Base-by-base conservation (phyloP, 2,113 vertebrate genomes). In the Sakesphorus luctuosus region DNA sequence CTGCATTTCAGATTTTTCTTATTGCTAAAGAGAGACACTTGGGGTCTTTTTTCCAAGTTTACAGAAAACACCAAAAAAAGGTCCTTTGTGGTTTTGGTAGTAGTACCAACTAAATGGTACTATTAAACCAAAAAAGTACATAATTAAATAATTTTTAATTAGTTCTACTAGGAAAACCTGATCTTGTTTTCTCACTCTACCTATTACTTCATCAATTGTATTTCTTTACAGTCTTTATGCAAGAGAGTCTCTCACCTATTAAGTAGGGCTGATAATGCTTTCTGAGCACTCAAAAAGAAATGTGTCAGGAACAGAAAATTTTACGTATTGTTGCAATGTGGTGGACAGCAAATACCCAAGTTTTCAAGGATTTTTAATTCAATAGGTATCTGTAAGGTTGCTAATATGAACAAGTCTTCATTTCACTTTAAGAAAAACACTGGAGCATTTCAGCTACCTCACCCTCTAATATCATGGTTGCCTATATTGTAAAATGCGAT, bases 381-480 rank as follows among this genome's bases (percentile, higher is more conserved):
- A 49, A 58, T 16, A 35, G 4, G 18, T 28, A 18, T 5, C 2
- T 25, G 3, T 28, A 23, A 87, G 3, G 1, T 52, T 52, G 7
- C 50, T n/a, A 65, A 35, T n/a, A 65, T 15, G 9, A 38, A 7
- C 13, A 74, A 79, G 3, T 19, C 12, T 21, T 36, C 6, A 20
- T 62, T 88, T 23, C 9, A 73, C 1, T 16, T 61, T 43, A 44
- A 69, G 13, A 7, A 61, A 69, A 76, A 11, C 7, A 11, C 3
- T 33, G 2, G 20, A 46, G 5, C 26, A 56, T 19, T 84, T n/a
- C 18, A 76, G 10, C 36, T 78, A 7, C 13, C 5, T 69, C 18
- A 65, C 3, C 12, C 4, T 84, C 8, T 65, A 52, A 19, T 28
- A 2, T 1, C 14, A 50, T 0, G 0, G 6, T 36, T 74, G 9